Percentiles rank a stretch among this genome's conserved stretches.
These are phyloP conservation scores for Tethea ocularis DNA, from an alignment of 2,888 invertebrate genomes.

Conservation along the genomic window DNA sequence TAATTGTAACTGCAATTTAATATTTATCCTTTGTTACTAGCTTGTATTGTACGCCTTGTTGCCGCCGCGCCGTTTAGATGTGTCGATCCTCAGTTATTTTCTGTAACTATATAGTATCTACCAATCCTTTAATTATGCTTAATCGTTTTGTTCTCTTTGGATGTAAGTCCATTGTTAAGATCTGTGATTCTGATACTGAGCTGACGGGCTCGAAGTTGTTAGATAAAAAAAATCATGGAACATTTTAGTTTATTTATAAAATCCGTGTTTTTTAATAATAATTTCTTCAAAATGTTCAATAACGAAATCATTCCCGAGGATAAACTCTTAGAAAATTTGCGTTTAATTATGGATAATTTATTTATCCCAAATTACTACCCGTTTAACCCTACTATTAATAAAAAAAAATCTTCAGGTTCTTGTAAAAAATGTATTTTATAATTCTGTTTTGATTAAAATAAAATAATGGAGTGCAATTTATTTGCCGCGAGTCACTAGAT, in stretches of 20 bases:
- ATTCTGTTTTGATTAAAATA: background rate
- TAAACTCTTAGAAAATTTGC: no score
- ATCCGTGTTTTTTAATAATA: no score
- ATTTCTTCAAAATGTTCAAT: no score
- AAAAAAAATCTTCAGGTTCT: no score
- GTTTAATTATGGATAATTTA: background rate
- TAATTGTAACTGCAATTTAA: constrained; percentile 18
- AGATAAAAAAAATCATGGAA: no score
- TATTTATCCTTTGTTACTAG: constrained; percentile 10
- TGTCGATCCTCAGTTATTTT: background rate
- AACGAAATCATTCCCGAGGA: no score
- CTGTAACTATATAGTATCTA: background rate
- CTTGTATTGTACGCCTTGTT: constrained; percentile 4
- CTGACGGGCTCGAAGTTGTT: no score
- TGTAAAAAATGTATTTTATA: background rate
- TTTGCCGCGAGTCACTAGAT: background rate
- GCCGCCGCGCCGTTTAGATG: background rate
- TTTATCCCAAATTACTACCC: background rate
- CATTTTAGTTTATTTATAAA: no score
- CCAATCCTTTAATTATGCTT: background rate
- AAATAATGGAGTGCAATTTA: background rate
- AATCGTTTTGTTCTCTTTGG: background rate
- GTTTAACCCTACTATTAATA: no score
- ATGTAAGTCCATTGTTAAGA: background rate
- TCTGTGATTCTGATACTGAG: background rate